Conservation (phyloP, 2,113 vertebrate species). For the Herpailurus yagouaroundi region DNA sequence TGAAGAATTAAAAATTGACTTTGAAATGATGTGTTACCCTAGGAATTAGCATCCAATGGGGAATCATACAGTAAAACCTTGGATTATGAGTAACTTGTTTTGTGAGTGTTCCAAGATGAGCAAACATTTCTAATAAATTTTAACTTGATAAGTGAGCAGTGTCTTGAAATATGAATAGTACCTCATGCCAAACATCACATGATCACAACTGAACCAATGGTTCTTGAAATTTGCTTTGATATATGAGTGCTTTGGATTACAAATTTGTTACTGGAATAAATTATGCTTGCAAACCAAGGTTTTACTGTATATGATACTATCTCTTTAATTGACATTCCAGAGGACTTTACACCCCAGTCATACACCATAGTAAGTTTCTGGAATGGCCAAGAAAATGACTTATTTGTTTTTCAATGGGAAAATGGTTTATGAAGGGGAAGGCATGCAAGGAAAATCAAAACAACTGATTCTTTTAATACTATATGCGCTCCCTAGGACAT, state of each 20-base stretch:
- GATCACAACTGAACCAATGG: too few relatives aligned
- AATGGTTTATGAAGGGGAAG: not conserved
- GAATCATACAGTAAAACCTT: not conserved
- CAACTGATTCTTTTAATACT: not conserved
- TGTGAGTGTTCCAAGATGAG: too few relatives aligned
- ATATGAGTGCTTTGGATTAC: too few relatives aligned
- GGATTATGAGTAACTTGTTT: too few relatives aligned
- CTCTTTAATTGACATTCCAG: not conserved
- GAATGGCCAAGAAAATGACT: not conserved
- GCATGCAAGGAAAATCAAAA: not conserved
- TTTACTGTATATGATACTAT: not conserved
- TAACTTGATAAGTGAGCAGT: too few relatives aligned
- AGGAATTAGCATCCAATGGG: not conserved
- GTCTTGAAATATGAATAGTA: too few relatives aligned
- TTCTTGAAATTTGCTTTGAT: too few relatives aligned
- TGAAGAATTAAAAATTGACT: not conserved
- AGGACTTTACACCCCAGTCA: not conserved
- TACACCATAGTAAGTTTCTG: not conserved
- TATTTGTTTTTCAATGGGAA: not conserved
- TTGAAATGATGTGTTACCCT: not conserved
- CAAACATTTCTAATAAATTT: too few relatives aligned
- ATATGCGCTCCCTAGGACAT: not conserved
- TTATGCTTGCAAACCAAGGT: too few relatives aligned
- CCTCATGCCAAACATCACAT: too few relatives aligned
- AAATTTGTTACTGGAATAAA: too few relatives aligned